Conservation (phyloP, 2,797 vertebrate genomes). For the Prunella strophiata region DNA sequence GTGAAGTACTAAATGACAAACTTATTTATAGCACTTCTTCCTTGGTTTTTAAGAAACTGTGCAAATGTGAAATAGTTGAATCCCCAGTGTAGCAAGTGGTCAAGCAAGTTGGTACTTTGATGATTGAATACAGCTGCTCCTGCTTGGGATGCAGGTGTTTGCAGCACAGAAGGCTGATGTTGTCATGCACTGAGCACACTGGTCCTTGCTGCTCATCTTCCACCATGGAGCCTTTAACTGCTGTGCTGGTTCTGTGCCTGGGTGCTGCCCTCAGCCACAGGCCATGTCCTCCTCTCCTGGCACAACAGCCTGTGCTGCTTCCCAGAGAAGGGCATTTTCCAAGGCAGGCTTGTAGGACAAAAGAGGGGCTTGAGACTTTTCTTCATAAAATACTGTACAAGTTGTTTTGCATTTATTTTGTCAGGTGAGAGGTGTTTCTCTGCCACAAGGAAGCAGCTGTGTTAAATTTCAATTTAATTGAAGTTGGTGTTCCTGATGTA, state of each 20-base stretch:
- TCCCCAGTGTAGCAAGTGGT: accelerated
- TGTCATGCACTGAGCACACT: too few relatives aligned
- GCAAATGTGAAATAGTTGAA: background rate
- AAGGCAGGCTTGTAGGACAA: background rate
- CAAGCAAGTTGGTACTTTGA: background rate
- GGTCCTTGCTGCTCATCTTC: background rate
- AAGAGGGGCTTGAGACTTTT: accelerated
- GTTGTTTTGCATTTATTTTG: background rate
- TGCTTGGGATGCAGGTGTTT: background rate
- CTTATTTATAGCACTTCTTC: background rate
- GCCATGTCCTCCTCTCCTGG: background rate
- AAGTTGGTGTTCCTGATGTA: background rate
- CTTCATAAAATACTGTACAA: accelerated
- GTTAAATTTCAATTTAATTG: background rate
- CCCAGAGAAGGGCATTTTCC: background rate
- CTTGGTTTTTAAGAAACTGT: background rate
- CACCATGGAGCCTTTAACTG: accelerated
- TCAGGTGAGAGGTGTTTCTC: background rate
- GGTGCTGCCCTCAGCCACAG: background rate
- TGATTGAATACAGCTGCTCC: background rate
- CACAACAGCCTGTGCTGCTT: background rate
- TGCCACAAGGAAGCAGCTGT: accelerated
- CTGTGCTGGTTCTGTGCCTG: background rate
- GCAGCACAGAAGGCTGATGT: background rate
- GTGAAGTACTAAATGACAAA: background rate